phyloP scores from a whole-genome alignment of 2,888 invertebrate genomes.

The Limenitis camilla region DNA sequence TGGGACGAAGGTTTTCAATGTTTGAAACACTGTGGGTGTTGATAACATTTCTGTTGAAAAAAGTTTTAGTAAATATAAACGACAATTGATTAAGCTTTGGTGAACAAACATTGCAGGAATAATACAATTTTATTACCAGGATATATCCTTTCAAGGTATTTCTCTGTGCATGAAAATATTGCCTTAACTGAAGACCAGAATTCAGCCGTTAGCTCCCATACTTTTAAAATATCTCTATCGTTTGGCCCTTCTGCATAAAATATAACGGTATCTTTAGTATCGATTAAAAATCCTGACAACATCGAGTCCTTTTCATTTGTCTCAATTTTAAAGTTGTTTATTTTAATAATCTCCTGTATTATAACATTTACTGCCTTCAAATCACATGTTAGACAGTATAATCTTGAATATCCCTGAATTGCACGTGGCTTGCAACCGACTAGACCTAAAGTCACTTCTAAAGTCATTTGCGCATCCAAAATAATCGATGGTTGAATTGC shows the following conservation, averaged over 20 bases:
- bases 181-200: conserved; percentile 48
- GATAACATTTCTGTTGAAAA: conserved; percentile 37
- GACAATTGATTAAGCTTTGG: conserved; percentile 26
- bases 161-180: conserved; percentile 30
- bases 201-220: conserved; percentile 52
- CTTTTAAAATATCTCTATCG: conserved; percentile 44
- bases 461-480: conserved; percentile 53
- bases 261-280: conserved; percentile 43
- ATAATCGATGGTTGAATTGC: conserved; percentile 41
- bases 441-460: conserved; percentile 53
- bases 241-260: conserved; percentile 54
- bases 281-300: conserved; percentile 57
- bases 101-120: not conserved
- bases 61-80: no score
- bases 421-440: conserved; percentile 49
- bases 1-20: conserved; percentile 55
- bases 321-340: conserved; percentile 37
- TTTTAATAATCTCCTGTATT: conserved; percentile 36
- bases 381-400: conserved; percentile 42
- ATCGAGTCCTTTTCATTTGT: conserved; percentile 29
- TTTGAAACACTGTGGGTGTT: conserved; percentile 41
- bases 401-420: conserved; percentile 40
- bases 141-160: not conserved
- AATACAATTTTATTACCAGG: conserved; percentile 3
- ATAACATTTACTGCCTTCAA: conserved; percentile 33